Evolutionary conservation across 2,888 invertebrate genomes (phyloP), one percentile per base, ranked within the genome.

Genomic region (Entomobrya multifasciata): DNA sequence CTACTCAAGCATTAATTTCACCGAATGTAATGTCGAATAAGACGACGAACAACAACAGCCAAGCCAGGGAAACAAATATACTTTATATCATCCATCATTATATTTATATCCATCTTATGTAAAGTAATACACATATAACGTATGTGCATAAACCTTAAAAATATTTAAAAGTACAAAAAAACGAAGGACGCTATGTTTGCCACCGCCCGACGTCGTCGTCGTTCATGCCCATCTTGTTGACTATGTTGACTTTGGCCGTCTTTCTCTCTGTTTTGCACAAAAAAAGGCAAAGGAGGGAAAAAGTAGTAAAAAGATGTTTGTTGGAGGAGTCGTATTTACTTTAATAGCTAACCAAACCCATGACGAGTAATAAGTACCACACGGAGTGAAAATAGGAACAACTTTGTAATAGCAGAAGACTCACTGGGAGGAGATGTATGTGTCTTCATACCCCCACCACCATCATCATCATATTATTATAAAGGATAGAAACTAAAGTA

Each of bases 321-420:
- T 72, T 57, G 36, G n/a, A 10, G 27, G 20, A 77, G 55, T 84
- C 65, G 84, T 84, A 77, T 84, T 84, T 77, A 77, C 84, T 84
- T 84, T 84, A 84, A 84, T 84, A 84, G 77, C 84, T 70, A 77
- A 11, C 74, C 83, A 77, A 70, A 84, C 76, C 83, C 74, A 76
- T 52, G 65, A 49, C 49, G 72, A 72, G 30, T 10, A 27, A 27
- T 25, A 47, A 47, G n/a, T 67, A 17, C 20, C 36, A 36, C 36
- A 36, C n/a, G n/a, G 36, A 36, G 36, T 36, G 36, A 36, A 36
- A 36, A 36, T 36, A 36, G 36, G 5, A 36, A 36, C 36, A 36
- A 36, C 36, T 36, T 13, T 62, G 30, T 30, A 41, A 17, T 17
- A 52, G 17, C 6, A 52, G 20, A n/a, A 52, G 52, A 17, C n/a